These are phyloP conservation scores for Sciurus niger DNA, from an alignment of 2,113 vertebrate genomes.

Conservation along the genomic window DNA sequence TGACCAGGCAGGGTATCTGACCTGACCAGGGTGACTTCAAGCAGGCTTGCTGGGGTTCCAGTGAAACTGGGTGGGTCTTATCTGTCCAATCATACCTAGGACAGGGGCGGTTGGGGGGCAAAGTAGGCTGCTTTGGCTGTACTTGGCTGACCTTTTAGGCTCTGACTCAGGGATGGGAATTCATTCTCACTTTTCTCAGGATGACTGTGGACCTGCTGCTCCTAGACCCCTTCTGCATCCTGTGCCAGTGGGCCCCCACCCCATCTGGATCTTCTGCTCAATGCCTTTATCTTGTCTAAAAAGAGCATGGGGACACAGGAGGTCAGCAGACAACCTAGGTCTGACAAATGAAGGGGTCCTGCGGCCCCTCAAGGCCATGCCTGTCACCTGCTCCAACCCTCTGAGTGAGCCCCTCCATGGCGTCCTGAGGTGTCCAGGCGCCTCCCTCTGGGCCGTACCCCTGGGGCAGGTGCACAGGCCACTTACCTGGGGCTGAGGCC, in stretches of 20 bases:
- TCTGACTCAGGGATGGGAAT: background rate
- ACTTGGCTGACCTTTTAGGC: background rate
- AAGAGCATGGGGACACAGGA: background rate
- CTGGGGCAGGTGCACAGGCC: background rate
- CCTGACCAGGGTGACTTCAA: background rate
- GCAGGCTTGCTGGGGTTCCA: background rate
- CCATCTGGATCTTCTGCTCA: background rate
- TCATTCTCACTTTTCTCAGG: background rate
- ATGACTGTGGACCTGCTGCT: background rate
- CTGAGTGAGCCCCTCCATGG: too few relatives aligned
- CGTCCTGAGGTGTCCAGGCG: background rate
- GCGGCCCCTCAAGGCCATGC: background rate
- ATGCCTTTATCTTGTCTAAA: background rate
- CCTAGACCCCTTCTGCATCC: background rate
- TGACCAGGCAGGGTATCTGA: background rate
- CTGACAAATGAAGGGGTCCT: background rate
- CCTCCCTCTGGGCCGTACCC: background rate
- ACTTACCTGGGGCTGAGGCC: conserved; percentile 92
- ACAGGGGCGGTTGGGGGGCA: background rate
- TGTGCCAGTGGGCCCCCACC: background rate
- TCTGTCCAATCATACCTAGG: background rate
- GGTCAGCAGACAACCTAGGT: background rate
- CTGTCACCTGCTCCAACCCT: background rate
- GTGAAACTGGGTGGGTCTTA: background rate
- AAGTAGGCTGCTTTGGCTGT: background rate